phyloP scores from a whole-genome alignment of 2,888 invertebrate genomes.

The Protula sp. region DNA sequence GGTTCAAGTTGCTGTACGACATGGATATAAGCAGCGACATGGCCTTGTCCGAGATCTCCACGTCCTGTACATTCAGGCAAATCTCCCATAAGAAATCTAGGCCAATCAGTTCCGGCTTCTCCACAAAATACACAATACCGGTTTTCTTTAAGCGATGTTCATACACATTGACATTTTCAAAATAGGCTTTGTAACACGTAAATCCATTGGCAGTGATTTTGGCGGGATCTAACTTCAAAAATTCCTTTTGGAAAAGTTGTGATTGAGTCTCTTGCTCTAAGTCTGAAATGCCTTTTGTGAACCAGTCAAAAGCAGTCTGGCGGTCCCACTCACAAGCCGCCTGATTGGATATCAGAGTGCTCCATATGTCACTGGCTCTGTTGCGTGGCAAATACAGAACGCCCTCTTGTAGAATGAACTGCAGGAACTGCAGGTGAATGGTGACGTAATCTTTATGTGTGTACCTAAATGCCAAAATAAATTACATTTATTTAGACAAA shows the following conservation, averaged over 20 bases:
- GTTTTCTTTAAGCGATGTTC: constrained; percentile 50
- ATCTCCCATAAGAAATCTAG: constrained; percentile 57
- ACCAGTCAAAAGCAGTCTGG: constrained; percentile 57
- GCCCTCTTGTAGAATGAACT: constrained; percentile 56
- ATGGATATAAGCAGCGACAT: constrained; percentile 53
- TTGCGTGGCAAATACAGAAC: constrained; percentile 55
- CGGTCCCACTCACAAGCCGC: constrained; percentile 54
- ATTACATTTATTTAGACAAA: no score
- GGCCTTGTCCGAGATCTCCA: constrained; percentile 52
- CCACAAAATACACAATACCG: constrained; percentile 33
- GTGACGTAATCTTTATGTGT: constrained; percentile 47
- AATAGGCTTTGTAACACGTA: constrained; percentile 55
- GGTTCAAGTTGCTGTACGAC: constrained; percentile 52
- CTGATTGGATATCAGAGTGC: constrained; percentile 50
- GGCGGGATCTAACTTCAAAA: constrained; percentile 53
- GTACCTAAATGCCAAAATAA: no score
- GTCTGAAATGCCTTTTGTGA: constrained; percentile 53
- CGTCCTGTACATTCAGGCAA: constrained; percentile 53
- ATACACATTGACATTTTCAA: constrained; percentile 55
- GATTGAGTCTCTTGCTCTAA: constrained; percentile 54
- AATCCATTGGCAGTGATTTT: constrained; percentile 54
- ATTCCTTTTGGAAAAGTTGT: constrained; percentile 55
- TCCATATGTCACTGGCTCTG: constrained; percentile 56
- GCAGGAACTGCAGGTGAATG: constrained; percentile 55
- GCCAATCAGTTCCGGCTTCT: constrained; percentile 54